Base-by-base conservation (phyloP, 2,113 vertebrate species). In the Odontophorus gujanensis region DNA sequence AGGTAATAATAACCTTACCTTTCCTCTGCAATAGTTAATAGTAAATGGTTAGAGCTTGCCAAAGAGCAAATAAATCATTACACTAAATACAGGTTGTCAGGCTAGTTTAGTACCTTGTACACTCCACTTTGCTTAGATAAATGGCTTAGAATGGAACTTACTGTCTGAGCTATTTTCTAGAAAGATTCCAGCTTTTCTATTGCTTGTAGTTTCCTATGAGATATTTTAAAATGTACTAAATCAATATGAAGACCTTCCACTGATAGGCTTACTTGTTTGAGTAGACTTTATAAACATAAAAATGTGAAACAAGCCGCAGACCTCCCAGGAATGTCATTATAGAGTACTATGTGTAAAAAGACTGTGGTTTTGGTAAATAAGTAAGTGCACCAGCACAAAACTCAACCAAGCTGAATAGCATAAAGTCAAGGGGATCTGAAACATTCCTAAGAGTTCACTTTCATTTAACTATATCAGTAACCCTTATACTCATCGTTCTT, bases 11-110 rank as follows among this genome's bases (percentile, higher is more conserved):
- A 97, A 97, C 96, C 96, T 97, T 95, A 97, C 97, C 97, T 98
- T 98, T 98, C 96, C 95, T 98, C 96, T 97, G 97, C 96, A 92
- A 97, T 92, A 96, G 96, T 96, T 97, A 96, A 95, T 79, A 43
- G 96, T 95, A 97, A 97, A 98, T 97, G 97, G 96, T 97, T 97
- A 94, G 95, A 95, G 96, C 97, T 96, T 97, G 93, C 96, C 80
- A 91, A 97, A 97, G 96, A 97, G 97, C 97, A 98, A 98, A 98
- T 97, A 98, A 98, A 97, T 97, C 97, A 97, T 98, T 97, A 98
- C 55, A 92, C 96, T 97, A 98, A 98, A 97, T 98, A 97, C 81
- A 97, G 97, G 97, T 93, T 98, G 97, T 97, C 97, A 97, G 96
- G 95, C 76, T 96, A 82, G 90, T 89, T 91, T 95, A 80, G 96